Evolutionary conservation across 2,888 invertebrate genomes (phyloP).

Genomic region (Acrobasis repandana): DNA sequence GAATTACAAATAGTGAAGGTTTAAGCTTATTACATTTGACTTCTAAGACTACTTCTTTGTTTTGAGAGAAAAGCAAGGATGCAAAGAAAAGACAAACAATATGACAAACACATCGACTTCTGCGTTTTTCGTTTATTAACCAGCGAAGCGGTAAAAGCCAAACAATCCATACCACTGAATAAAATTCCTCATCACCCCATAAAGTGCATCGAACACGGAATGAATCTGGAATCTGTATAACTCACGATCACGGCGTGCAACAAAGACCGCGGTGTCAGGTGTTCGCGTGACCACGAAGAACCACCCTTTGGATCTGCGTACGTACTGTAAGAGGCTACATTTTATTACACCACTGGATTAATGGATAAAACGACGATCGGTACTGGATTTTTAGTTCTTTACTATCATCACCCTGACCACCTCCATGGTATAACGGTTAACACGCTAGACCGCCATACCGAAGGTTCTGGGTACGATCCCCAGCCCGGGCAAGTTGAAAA

Average conservation of each 20-base stretch:
- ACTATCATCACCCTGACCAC: background rate
- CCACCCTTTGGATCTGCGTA: slow-evolving; percentile 6
- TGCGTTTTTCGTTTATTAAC: background rate
- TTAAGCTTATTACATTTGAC: too few relatives aligned
- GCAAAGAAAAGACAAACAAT: background rate
- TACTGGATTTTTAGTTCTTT: background rate
- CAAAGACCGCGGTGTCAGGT: slow-evolving; percentile 68
- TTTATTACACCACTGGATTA: background rate
- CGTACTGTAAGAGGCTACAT: background rate
- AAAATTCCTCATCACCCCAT: slow-evolving; percentile 29
- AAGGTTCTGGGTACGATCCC: too few relatives aligned
- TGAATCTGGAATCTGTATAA: slow-evolving; percentile 58
- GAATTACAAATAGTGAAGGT: too few relatives aligned
- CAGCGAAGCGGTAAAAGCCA: background rate
- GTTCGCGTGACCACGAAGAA: slow-evolving; percentile 66
- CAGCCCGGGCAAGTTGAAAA: too few relatives aligned
- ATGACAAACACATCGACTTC: background rate
- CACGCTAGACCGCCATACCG: too few relatives aligned
- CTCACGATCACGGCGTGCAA: slow-evolving; percentile 58
- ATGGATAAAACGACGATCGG: background rate
- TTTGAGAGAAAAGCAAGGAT: too few relatives aligned
- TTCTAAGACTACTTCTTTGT: too few relatives aligned
- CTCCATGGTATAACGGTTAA: background rate
- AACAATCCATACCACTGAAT: slow-evolving; percentile 6
- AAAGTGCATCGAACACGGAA: slow-evolving; percentile 51